A percentile compares a stretch with the other conserved stretches of the same genome.
phyloP scores from a whole-genome alignment of 2,888 invertebrate species.

The Crossocerus cetratus region DNA sequence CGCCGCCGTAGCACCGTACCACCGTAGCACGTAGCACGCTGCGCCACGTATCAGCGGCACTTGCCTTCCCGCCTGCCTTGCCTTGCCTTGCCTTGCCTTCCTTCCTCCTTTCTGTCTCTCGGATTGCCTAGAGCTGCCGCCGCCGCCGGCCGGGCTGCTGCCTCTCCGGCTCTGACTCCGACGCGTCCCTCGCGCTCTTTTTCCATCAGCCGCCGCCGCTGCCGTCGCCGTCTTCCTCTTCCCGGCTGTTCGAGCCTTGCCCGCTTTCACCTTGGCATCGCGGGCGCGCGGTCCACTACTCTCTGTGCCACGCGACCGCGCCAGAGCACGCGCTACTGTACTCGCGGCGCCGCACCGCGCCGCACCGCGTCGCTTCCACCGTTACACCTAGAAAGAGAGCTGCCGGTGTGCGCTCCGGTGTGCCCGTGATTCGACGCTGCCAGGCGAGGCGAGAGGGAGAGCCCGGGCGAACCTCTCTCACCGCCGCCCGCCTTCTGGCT shows the following conservation, averaged over 20 bases:
- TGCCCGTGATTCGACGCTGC: neutral
- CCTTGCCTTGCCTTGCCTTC: neutral
- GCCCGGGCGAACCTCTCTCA: neutral
- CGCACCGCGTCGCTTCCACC: neutral
- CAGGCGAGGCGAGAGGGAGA: neutral
- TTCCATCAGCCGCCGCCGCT: neutral
- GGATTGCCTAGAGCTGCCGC: neutral
- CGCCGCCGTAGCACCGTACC: too few species aligned
- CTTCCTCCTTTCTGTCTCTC: neutral
- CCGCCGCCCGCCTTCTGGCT: neutral
- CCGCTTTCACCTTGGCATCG: too few species aligned
- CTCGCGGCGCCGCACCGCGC: neutral
- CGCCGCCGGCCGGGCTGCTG: neutral
- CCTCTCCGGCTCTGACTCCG: too few species aligned
- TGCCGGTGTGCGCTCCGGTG: too few species aligned
- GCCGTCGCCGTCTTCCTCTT: too few species aligned
- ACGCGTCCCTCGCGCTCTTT: too few species aligned
- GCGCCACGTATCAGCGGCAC: conserved; percentile 34
- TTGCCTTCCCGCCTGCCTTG: neutral
- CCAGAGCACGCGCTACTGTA: neutral
- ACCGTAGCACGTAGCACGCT: conserved; percentile 24
- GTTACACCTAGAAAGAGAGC: too few species aligned
- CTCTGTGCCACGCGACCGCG: neutral
- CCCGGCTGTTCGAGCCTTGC: too few species aligned
- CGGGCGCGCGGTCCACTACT: too few species aligned